Evolutionary conservation across 2,888 invertebrate genomes (phyloP), one percentile per base, ranked within the genome.

Genomic region (Geophilus truncorum): DNA sequence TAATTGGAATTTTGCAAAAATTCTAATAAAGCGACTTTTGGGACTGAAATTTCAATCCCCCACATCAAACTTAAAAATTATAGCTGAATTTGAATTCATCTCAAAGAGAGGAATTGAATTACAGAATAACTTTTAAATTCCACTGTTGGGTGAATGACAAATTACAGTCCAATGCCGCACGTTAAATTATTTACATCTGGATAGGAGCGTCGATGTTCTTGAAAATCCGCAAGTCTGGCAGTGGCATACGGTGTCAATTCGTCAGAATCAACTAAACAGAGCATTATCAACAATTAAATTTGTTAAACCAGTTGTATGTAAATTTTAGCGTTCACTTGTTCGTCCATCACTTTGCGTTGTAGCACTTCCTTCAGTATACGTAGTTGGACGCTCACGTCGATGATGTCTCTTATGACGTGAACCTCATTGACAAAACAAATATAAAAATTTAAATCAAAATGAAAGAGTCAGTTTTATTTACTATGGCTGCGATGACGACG

Each of bases 241-340:
- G 77, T 77, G 18, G 77, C 77, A 18, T 77, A 77, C 12, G 77
- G 77, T 12, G 77, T 32, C 21, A 77, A 9, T 36, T 77, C 77
- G 12, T 32, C 32, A 9, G 77, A 77, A 23, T 77, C 36, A 70
- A 70, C 70, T 70, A n/a, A n/a, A n/a, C n/a, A n/a, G n/a, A n/a
- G n/a, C n/a, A n/a, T n/a, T n/a, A n/a, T n/a, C n/a, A n/a, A n/a
- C 15, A 51, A 18, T 7, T 18, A 51, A 51, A 3, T 5, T n/a
- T 0, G 21, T 18, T 15, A 5, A 10, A n/a, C n/a, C 10, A 28
- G 7, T 15, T 0, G 1, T 0, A 4, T 70, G 12, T 28, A 23
- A 15, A 23, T 23, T 21, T 70, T 23, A 51, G 28, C 70, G 28
- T 70, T 70, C 7, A 70, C 70, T 70, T 25, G 70, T 70, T 70